These are phyloP conservation scores for Xiphophorus hellerii DNA, from an alignment of 2,113 vertebrate genomes.

Conservation along the genomic window DNA sequence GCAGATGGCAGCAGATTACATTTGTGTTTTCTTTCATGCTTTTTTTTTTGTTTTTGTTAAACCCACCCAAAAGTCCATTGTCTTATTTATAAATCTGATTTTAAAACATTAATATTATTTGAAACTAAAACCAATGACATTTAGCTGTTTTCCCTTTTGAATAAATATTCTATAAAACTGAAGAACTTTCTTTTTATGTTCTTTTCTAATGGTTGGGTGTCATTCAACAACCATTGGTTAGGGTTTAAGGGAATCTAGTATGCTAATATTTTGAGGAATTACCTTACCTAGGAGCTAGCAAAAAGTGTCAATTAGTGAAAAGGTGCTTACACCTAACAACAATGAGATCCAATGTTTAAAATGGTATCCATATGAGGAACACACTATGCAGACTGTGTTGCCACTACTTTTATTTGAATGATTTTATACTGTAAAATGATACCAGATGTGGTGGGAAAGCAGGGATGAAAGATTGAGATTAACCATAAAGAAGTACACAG, in stretches of 20 bases:
- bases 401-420: not conserved
- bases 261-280: not conserved
- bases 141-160: too few species aligned
- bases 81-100: too few species aligned
- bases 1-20: conserved; percentile 54
- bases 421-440: not conserved
- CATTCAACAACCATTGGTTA: too few species aligned
- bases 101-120: too few species aligned
- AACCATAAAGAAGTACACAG: not conserved
- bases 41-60: not conserved
- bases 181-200: too few species aligned
- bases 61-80: too few species aligned
- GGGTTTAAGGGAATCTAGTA: too few species aligned
- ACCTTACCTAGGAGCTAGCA: not conserved
- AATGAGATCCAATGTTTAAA: conserved; percentile 20
- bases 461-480: conserved; percentile 10
- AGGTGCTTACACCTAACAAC: not conserved
- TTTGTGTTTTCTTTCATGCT: not conserved
- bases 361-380: conserved; percentile 1
- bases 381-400: not conserved
- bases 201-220: too few species aligned
- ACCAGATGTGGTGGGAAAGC: not conserved
- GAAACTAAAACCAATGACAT: too few species aligned
- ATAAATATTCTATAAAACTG: too few species aligned
- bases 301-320: not conserved